Conservation (phyloP, 2,797 vertebrate species). For the Onychomys leucogaster region DNA sequence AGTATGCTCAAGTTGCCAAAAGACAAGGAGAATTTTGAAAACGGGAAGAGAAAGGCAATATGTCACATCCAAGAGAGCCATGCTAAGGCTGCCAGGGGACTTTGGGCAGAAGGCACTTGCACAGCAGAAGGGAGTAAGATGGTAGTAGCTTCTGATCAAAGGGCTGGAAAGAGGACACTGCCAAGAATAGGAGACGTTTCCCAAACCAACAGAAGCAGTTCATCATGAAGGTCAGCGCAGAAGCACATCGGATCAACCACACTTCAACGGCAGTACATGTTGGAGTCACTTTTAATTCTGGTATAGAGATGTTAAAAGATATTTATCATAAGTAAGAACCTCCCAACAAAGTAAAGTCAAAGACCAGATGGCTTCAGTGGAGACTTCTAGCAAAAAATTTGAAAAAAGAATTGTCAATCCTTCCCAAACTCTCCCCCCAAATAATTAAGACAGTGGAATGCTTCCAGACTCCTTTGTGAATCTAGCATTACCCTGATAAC, state of each 20-base stretch:
- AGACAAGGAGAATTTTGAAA: constrained; percentile 14
- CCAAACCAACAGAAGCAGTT: not conserved
- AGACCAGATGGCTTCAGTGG: not conserved
- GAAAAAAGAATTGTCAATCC: constrained; percentile 15
- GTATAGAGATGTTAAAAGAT: not conserved
- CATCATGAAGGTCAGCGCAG: not conserved
- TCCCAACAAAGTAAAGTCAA: constrained; percentile 16
- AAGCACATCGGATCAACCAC: not conserved
- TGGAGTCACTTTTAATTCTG: not conserved
- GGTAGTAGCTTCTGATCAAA: not conserved
- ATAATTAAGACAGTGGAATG: not conserved
- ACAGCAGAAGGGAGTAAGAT: not conserved
- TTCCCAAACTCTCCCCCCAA: not conserved
- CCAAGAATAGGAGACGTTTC: not conserved
- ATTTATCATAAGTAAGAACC: not conserved
- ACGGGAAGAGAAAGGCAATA: not conserved
- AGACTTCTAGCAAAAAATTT: not conserved
- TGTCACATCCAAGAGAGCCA: not conserved
- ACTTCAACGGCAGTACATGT: not conserved
- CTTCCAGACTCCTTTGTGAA: not conserved
- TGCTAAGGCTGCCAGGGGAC: not conserved
- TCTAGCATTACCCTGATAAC: not conserved
- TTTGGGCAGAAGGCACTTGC: not conserved
- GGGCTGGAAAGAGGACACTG: not conserved
- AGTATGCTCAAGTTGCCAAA: not conserved